Percentiles rank a stretch among this genome's conserved stretches.
phyloP scores from a whole-genome alignment of 2,888 invertebrate genomes.

The Pachydiplax longipennis region DNA sequence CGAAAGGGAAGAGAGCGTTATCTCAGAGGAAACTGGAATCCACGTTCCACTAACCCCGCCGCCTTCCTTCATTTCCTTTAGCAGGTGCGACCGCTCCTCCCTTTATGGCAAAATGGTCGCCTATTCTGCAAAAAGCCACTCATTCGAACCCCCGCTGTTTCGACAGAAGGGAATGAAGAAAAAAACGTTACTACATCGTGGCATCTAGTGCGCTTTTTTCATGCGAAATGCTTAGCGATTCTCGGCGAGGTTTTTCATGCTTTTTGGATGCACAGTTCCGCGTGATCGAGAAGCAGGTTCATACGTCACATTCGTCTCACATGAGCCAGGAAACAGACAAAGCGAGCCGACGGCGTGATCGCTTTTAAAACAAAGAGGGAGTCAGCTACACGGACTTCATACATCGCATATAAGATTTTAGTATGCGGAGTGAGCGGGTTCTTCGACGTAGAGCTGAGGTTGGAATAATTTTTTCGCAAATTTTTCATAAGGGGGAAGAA shows the following conservation, averaged over 20 bases:
- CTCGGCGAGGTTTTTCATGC: neutral
- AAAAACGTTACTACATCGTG: neutral
- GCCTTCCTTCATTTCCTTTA: neutral
- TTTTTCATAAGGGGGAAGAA: no score
- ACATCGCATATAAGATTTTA: no score
- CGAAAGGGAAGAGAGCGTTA: neutral
- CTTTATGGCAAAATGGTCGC: neutral
- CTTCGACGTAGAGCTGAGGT: no score
- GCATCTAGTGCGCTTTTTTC: neutral
- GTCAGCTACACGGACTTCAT: no score
- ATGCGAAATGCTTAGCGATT: neutral
- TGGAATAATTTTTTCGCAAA: no score
- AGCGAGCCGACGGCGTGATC: no score
- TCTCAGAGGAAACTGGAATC: neutral
- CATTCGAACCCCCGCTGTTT: neutral
- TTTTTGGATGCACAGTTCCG: neutral
- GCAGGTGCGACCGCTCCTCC: neutral
- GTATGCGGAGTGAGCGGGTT: no score
- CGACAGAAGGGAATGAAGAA: neutral
- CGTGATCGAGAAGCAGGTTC: neutral
- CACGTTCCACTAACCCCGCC: neutral
- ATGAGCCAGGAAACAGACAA: no score
- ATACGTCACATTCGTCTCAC: neutral
- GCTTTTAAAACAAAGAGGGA: no score
- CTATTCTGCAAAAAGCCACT: neutral